Base-by-base conservation (phyloP, 1,140 invertebrate genomes). In the Drosophila nikananu region DNA sequence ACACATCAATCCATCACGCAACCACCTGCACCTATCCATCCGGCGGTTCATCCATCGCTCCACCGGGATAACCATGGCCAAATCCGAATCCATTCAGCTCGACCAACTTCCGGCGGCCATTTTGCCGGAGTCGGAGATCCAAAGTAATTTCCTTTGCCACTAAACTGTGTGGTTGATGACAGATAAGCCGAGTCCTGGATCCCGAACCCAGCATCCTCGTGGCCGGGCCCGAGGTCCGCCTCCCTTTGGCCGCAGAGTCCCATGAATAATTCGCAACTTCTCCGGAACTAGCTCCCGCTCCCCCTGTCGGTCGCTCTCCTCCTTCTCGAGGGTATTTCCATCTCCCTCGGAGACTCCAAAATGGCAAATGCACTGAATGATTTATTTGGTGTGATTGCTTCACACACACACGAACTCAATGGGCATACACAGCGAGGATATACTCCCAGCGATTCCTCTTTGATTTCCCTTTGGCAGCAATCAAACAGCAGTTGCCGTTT, bases 371-470 rank as follows among this genome's bases (percentile, higher is more conserved):
- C 81, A 89, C 81, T 89, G 86, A 89, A 89, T 89, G 77, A 89
- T 89, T 89, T 89, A 89, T 89, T 89, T 89, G 77, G 84, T 90
- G 84, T 90, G 84, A 89, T 89, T 89, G 84, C 86, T 74, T 79
- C 66, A 78, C 64, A 78, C 63, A 78, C 63, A 64, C 73, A 71
- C 64, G 52, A 46, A 51, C 57, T 63, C 61, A 52, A 32, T 52
- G 51, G 19, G 27, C 27, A 52, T 19, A 32, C 52, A 49, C 42
- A 51, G 30, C 42, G 17, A 25, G 32, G 49, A 44, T 66, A 19
- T 63, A 63, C 58, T 44, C 21, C 21, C 63, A 41, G 23, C 46
- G 35, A 68, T 52, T 68, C 35, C 66, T 32, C 63, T 68, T 74
- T 73, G 71, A 74, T 74, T 74, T 74, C 68, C 71, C 81, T 72